phyloP scores from a whole-genome alignment of 2,797 vertebrate genomes.

The Pagetopsis macropterus region DNA sequence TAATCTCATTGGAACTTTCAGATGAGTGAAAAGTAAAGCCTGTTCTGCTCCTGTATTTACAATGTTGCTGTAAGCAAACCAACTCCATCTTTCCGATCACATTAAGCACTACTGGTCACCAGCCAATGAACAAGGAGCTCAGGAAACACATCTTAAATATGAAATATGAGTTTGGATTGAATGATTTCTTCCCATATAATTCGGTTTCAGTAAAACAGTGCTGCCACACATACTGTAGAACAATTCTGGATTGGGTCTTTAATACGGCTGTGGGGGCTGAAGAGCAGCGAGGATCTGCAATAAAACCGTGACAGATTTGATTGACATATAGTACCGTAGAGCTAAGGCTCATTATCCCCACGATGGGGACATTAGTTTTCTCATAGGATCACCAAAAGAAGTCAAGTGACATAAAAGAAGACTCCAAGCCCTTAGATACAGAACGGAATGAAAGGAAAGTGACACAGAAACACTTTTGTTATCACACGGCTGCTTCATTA shows the following conservation, averaged over 20 bases:
- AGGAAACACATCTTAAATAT: not conserved
- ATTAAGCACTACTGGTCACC: not conserved
- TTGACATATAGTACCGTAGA: conserved; percentile 11
- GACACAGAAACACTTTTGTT: conserved; percentile 22
- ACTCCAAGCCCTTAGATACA: conserved; percentile 58
- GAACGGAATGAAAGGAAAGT: conserved; percentile 41
- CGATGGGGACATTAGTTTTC: conserved; percentile 1
- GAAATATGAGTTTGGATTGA: conserved; percentile 2
- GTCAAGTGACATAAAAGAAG: conserved; percentile 14
- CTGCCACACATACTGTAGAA: conserved; percentile 7
- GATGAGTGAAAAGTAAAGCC: conserved; percentile 12
- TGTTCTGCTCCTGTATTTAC: conserved; percentile 50
- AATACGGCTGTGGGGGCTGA: conserved; percentile 14
- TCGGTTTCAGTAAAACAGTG: conserved; percentile 7
- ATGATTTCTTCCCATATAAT: conserved; percentile 5
- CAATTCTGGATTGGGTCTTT: conserved; percentile 59
- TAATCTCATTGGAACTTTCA: conserved; percentile 36
- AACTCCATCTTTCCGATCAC: not conserved
- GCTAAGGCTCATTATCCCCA: conserved; percentile 19
- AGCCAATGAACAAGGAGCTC: not conserved
- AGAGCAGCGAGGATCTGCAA: conserved; percentile 29
- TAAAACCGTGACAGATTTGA: conserved; percentile 23
- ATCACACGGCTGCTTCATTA: conserved; percentile 54
- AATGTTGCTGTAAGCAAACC: conserved; percentile 7
- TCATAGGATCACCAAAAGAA: conserved; percentile 25